Conservation (phyloP, 2,888 invertebrate genomes). For the Frankliniella intonsa region DNA sequence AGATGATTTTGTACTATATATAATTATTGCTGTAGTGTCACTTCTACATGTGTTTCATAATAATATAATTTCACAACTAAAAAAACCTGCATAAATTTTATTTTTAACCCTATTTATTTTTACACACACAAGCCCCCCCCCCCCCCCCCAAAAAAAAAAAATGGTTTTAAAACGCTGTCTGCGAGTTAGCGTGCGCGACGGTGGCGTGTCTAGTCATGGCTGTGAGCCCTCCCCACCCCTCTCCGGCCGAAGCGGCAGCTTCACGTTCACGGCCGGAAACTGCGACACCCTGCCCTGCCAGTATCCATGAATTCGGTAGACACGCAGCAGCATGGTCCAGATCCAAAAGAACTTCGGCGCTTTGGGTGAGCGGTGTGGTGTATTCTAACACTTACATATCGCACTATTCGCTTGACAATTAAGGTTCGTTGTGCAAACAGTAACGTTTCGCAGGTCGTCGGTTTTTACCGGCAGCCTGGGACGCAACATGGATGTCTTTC, state of each 20-base stretch:
- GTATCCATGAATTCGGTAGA: background rate
- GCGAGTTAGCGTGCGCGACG: too few relatives aligned
- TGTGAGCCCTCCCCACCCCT: too few relatives aligned
- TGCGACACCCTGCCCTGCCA: too few relatives aligned
- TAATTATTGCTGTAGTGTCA: constrained; percentile 15
- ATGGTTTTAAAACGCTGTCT: too few relatives aligned
- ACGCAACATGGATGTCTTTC: background rate
- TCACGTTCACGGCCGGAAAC: too few relatives aligned
- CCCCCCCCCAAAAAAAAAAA: too few relatives aligned
- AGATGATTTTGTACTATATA: background rate
- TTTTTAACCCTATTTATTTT: too few relatives aligned
- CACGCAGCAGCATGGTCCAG: background rate
- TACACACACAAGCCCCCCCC: too few relatives aligned
- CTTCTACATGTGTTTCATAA: constrained; percentile 22
- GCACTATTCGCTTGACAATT: background rate
- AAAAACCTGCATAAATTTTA: too few relatives aligned
- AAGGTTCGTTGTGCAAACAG: too few relatives aligned
- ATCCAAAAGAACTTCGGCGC: background rate
- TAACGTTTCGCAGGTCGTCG: background rate
- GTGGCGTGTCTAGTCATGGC: too few relatives aligned
- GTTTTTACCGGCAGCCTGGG: background rate
- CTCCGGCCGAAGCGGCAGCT: too few relatives aligned
- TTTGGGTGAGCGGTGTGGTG: background rate
- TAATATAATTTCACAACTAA: constrained; percentile 24
- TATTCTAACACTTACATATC: background rate